Percentiles rank a stretch among this genome's conserved stretches.
These are phyloP conservation scores for Contarinia nasturtii DNA, from an alignment of 1,140 invertebrate genomes.

Conservation along the genomic window DNA sequence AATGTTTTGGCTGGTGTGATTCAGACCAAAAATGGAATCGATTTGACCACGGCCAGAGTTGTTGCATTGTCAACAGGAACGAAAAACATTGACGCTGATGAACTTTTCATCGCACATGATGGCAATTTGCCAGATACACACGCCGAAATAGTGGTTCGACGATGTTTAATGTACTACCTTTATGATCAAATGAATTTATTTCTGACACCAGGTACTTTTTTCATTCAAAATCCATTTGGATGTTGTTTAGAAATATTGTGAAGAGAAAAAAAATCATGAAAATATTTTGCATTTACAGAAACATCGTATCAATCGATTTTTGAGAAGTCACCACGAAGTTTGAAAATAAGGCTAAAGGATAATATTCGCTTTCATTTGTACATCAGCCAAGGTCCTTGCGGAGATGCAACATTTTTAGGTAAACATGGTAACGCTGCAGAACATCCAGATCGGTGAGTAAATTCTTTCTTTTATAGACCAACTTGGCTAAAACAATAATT, in stretches of 20 bases:
- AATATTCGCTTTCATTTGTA: constrained; percentile 70
- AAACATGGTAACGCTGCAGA: constrained; percentile 37
- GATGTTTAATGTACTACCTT: constrained; percentile 58
- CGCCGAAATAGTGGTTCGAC: constrained; percentile 70
- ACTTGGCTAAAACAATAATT: too few relatives aligned
- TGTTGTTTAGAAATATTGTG: not conserved
- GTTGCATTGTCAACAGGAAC: constrained; percentile 69
- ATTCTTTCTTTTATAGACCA: not conserved
- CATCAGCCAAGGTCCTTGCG: constrained; percentile 85
- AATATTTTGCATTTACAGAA: constrained; percentile 8
- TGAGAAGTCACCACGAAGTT: not conserved
- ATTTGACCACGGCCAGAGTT: constrained; percentile 30
- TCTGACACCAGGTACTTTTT: constrained; percentile 26
- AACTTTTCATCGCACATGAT: constrained; percentile 59
- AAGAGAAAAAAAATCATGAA: too few relatives aligned
- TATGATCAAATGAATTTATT: constrained; percentile 50
- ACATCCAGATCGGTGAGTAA: constrained; percentile 37
- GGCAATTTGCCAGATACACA: constrained; percentile 71
- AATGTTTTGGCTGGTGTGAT: constrained; percentile 84
- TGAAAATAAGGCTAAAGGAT: constrained; percentile 29
- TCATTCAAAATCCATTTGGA: not conserved
- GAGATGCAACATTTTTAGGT: constrained; percentile 75
- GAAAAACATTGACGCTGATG: constrained; percentile 82
- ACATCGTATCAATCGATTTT: constrained; percentile 23
- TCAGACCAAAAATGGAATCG: constrained; percentile 44